Evolutionary conservation across 2,888 invertebrate genomes (phyloP), one percentile per base, ranked within the genome.

Genomic region (Tenthredo livida): DNA sequence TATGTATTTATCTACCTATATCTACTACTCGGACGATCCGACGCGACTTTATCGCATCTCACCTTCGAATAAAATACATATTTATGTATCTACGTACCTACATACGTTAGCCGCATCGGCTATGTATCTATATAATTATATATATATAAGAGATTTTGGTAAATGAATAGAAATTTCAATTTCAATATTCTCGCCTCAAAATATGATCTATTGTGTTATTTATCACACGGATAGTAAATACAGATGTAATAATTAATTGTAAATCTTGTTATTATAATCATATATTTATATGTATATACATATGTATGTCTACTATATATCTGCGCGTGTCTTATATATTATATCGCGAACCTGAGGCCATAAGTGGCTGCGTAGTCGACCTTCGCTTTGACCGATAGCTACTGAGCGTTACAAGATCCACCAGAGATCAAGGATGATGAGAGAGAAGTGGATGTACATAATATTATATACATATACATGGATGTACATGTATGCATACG

Each of bases 311-410:
- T 50, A n/a, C 7, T n/a, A 54, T n/a, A n/a, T 50, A n/a, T 25
- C 25, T 4, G 25, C 61, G 25, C 61, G 61, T 25, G 25, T 61
- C 61, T 61, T 25, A 25, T 33, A 33, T 40, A 15, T 73, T 75
- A 50, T 50, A 77, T 80, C 50, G 77, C 33, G 17, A 54, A 77
- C 29, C 15, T 40, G 29, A 50, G 77, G 54, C 77, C 50, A 61
- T 21, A 61, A 61, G 61, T 58, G 25, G 21, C 83, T n/a, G 47
- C 67, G 83, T 83, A 67, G 83, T 67, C 83, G 70, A 67, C 83
- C 83, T 83, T 70, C 83, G 83, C 67, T 83, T 83, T 83, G 83
- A 83, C 83, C 83, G 83, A 83, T 83, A 83, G 61, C 80, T 61
- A 40, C 61, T 25, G 6, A 50, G 40, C 80, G 61, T 15, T 77